Base-by-base conservation (phyloP, 1,140 invertebrate species). In the Nasonia longicornis region DNA sequence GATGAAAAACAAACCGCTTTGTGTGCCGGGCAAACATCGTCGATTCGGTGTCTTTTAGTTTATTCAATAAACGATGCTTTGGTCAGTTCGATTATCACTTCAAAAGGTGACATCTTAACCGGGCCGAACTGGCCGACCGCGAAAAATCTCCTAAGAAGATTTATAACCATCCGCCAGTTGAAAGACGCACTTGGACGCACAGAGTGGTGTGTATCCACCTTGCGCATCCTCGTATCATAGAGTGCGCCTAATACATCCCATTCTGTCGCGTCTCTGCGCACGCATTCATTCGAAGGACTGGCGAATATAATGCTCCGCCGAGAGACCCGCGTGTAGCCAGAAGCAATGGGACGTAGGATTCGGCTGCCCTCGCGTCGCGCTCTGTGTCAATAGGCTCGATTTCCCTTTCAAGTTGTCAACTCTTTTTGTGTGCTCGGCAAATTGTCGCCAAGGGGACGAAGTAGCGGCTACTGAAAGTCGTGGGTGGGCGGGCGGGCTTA, bases 331-430 rank as follows among this genome's bases (percentile, higher is more conserved):
- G 2, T 16, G 22, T 14, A 71, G 35, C 69, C 12, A 38, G 29
- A 29, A 70, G 67, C 26, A 70, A 20, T 35, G 67, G 26, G 31
- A 35, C 67, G 16, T 31, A 16, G 67, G 14, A 16, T 58, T 58
- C 52, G 52, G n/a, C 45, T 76, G 66, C 45, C 72, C 45, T 48
- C 69, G 31, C 31, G 3, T 35, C 31, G 31, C 31, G 70, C 82
- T 84, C 82, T 89, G 85, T 90, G 90, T 91, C 90, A 90, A 91
- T 90, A 91, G 89, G 89, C 89, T 90, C 89, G 86, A 91, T 91
- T 91, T 91, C 90, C 89, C 90, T 91, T 91, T 91, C 89, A 91
- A 90, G 89, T 91, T 90, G 89, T 89, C 89, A 91, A 90, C 89
- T 90, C 89, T 91, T 91, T 91, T 90, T 91, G 89, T 91, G 85